Evolutionary conservation across 2,797 vertebrate genomes (phyloP).

Genomic region (Chelmon rostratus): DNA sequence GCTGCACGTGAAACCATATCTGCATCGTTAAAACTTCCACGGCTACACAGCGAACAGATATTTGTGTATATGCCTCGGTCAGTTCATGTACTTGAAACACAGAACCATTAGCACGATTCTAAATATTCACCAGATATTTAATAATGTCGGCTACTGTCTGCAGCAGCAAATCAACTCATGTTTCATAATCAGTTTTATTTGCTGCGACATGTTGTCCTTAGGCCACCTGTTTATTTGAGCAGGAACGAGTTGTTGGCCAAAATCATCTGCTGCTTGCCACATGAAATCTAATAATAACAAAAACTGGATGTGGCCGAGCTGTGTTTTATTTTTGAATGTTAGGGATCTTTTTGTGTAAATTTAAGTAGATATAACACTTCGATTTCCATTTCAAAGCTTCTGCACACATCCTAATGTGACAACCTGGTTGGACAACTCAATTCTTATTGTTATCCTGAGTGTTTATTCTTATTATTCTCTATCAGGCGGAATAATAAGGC

Average conservation of each 20-base stretch:
- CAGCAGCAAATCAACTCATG: slow-evolving; percentile 45
- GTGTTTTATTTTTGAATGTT: neutral
- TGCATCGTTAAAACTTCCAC: neutral
- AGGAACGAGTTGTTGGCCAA: neutral
- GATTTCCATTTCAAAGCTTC: neutral
- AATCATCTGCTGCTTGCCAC: neutral
- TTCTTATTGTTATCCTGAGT: neutral
- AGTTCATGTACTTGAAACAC: neutral
- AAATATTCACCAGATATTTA: slow-evolving; percentile 63
- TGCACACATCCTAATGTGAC: no score
- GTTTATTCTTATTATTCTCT: neutral
- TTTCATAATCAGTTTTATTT: slow-evolving; percentile 56
- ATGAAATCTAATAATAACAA: neutral
- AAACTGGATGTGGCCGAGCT: neutral
- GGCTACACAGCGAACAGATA: neutral
- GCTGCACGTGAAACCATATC: neutral
- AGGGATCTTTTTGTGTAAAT: neutral
- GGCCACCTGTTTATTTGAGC: slow-evolving; percentile 21
- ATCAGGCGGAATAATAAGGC: neutral
- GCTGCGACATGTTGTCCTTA: slow-evolving; percentile 25
- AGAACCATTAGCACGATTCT: slow-evolving; percentile 1
- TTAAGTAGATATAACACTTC: neutral
- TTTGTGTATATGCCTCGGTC: neutral
- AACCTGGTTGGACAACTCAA: neutral
- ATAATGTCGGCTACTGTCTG: slow-evolving; percentile 57